Percentiles rank a stretch among this genome's conserved stretches.
Evolutionary conservation across 2,797 vertebrate species (phyloP).

Genomic region (Sebastolobus altivelis): DNA sequence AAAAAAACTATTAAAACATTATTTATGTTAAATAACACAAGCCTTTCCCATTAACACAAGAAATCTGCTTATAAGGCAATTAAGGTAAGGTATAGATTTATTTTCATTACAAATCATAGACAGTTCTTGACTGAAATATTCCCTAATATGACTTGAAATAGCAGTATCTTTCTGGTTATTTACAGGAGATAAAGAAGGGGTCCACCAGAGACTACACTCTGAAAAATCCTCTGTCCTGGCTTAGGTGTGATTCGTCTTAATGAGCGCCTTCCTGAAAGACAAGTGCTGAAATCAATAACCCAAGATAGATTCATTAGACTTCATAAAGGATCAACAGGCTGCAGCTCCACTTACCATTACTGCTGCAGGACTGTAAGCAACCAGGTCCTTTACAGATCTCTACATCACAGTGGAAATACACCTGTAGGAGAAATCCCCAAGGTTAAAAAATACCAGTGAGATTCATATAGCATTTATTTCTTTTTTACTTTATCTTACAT

Average conservation of each 20-base stretch:
- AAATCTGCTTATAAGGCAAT: not conserved
- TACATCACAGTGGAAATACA: conserved; percentile 73
- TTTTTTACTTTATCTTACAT: not conserved
- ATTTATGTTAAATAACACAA: not conserved
- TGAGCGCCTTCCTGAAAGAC: conserved; percentile 36
- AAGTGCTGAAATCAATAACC: not conserved
- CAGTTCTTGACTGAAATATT: not conserved
- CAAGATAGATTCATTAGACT: not conserved
- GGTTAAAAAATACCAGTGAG: not conserved
- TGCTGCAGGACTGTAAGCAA: conserved; percentile 59
- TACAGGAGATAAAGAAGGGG: conserved; percentile 50
- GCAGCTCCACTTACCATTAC: conserved; percentile 36
- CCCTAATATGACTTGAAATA: not conserved
- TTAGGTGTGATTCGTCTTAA: conserved; percentile 20
- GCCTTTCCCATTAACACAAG: not conserved
- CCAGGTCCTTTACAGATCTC: conserved; percentile 68
- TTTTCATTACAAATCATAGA: conserved; percentile 2
- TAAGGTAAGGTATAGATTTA: not conserved
- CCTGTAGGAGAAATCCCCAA: conserved; percentile 22
- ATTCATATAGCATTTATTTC: not conserved
- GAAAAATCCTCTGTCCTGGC: not conserved
- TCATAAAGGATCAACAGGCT: not conserved
- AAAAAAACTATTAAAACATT: not conserved
- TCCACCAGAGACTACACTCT: conserved; percentile 47
- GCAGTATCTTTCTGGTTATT: not conserved